Evolutionary conservation across 2,113 vertebrate genomes (phyloP).

Genomic region (Lycaon pictus): DNA sequence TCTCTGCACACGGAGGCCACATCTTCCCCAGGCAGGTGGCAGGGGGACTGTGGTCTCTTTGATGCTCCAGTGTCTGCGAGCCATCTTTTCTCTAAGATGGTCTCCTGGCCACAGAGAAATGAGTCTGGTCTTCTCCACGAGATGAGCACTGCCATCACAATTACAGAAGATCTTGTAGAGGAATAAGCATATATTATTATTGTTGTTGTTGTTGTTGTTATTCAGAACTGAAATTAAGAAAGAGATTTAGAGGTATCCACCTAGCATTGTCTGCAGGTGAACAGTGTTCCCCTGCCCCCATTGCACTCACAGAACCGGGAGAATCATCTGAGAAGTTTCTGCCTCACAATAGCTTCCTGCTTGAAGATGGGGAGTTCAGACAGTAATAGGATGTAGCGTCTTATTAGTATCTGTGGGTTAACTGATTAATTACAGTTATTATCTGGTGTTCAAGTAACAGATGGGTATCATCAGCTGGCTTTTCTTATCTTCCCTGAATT

Average conservation of each 20-base stretch:
- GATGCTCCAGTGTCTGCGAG: rapidly evolving
- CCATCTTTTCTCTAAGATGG: rapidly evolving
- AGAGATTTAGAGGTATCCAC: rapidly evolving
- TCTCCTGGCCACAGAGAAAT: not conserved
- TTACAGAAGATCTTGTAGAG: not conserved
- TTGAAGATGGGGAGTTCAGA: no score
- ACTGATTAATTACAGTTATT: not conserved
- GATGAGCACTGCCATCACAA: rapidly evolving
- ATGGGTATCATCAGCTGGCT: not conserved
- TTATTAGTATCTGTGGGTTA: not conserved
- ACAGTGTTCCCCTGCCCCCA: rapidly evolving
- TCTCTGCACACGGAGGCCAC: rapidly evolving
- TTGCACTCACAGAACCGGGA: rapidly evolving
- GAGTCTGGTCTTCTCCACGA: not conserved
- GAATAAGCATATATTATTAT: not conserved
- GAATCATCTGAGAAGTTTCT: rapidly evolving
- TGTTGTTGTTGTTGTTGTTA: not conserved
- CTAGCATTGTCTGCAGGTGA: rapidly evolving
- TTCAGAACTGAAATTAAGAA: not conserved
- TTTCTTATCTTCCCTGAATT: not conserved
- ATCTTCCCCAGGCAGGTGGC: not conserved
- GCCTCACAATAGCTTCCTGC: not conserved
- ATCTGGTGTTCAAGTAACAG: no score
- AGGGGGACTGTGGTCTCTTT: rapidly evolving
- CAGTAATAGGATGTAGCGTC: rapidly evolving